Percentiles rank a stretch among this genome's conserved stretches.
Conservation (phyloP, 1,140 invertebrate species). For the Teleopsis dalmanni region DNA sequence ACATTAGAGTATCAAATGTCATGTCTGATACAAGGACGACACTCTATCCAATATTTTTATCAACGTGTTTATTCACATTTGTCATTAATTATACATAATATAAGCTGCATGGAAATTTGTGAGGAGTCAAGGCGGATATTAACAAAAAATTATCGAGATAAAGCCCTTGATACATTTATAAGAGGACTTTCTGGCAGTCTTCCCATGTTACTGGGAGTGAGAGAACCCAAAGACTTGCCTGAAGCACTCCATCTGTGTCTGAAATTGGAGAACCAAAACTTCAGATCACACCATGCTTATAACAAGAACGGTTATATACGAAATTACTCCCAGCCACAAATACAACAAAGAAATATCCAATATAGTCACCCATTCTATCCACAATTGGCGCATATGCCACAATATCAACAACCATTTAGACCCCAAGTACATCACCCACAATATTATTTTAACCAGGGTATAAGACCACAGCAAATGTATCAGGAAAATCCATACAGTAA, state of each 20-base stretch:
- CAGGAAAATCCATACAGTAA: too few relatives aligned
- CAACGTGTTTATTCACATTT: conserved; percentile 14
- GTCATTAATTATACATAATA: conserved; percentile 18
- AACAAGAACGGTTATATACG: too few relatives aligned
- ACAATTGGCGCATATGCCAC: too few relatives aligned
- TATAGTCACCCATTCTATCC: too few relatives aligned
- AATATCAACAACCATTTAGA: too few relatives aligned
- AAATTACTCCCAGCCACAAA: too few relatives aligned
- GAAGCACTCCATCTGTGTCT: conserved; percentile 16
- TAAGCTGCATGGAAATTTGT: conserved; percentile 12
- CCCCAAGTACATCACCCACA: too few relatives aligned
- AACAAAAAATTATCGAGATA: conserved; percentile 14
- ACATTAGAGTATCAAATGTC: conserved; percentile 20
- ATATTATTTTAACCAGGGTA: too few relatives aligned
- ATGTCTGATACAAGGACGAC: not conserved
- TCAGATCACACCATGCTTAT: not conserved
- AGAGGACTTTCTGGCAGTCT: conserved; percentile 10
- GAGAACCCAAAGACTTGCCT: too few relatives aligned
- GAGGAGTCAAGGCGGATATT: conserved; percentile 7
- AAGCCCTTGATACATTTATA: conserved; percentile 12
- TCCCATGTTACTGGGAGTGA: conserved; percentile 7
- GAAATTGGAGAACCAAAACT: conserved; percentile 15
- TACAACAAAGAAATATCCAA: too few relatives aligned
- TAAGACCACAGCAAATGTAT: too few relatives aligned
- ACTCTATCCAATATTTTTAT: conserved; percentile 16